Base-by-base conservation (phyloP, 2,113 vertebrate species). In the Archocentrus centrarchus region DNA sequence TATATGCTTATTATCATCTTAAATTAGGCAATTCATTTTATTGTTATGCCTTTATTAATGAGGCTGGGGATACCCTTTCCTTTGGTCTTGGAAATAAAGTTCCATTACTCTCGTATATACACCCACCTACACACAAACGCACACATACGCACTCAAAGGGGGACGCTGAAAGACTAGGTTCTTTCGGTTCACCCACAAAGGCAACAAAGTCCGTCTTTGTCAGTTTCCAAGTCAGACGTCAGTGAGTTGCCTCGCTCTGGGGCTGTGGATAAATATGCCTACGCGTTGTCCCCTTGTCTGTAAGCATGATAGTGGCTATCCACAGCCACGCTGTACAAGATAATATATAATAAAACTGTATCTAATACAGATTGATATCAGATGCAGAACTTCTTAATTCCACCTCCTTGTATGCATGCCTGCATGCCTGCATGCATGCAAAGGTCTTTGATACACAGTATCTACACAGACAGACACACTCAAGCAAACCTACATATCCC, bases 151-250 rank as follows among this genome's bases (percentile, higher is more conserved):
- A 86, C 73, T 75, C 66, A 79, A 55, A 86, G 60, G n/a, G 41
- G 4, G 57, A 32, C n/a, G 61, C 80, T 89, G 88, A 88, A 82
- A 86, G 85, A 82, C 84, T 50, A 59, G 27, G 3, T 93, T 90
- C 85, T 93, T 84, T 83, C 75, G 4, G 22, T 80, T 90, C 92
- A 58, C 94, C 92, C 92, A 95, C 94, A 86, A 79, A 55, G 86
- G 82, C 93, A 89, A 94, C 90, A 95, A 60, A 90, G 88, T 90
- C 78, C 3, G 57, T 86, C 94, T 93, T 94, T 95, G 93, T 95
- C 83, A 81, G 32, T 83, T 90, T 84, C 92, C 82, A 8, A 81
- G 79, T 89, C 79, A 85, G 87, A 94, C 93, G 93, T 95, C 94
- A 94, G 63, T 70, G 78, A 91, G 78, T 82, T 88, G 83, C 82